phyloP scores from a whole-genome alignment of 1,140 invertebrate genomes.

The Drosophila sucinea region DNA sequence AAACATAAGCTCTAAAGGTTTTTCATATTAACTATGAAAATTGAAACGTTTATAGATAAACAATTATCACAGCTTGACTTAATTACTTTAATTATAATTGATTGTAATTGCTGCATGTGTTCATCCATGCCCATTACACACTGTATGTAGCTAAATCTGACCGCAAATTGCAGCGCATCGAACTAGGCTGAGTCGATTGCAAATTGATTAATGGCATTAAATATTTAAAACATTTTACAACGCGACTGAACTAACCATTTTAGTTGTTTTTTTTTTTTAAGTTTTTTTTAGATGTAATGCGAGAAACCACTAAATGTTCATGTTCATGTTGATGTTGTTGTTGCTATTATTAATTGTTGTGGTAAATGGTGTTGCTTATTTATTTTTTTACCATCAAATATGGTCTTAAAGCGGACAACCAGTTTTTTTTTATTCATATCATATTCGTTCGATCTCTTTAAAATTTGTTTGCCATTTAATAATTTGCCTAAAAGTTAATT shows the following conservation, averaged over 20 bases:
- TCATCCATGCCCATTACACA: background rate
- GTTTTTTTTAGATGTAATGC: constrained; percentile 48
- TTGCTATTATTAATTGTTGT: constrained; percentile 59
- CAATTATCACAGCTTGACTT: too few relatives aligned
- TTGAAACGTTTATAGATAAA: too few relatives aligned
- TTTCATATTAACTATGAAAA: too few relatives aligned
- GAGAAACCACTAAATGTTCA: constrained; percentile 56
- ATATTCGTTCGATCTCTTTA: constrained; percentile 43
- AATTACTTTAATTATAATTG: too few relatives aligned
- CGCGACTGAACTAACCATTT: background rate
- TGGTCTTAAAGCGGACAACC: constrained; percentile 54
- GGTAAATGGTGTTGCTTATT: constrained; percentile 44
- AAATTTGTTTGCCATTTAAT: constrained; percentile 60
- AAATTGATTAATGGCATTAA: constrained; percentile 76
- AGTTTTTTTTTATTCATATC: constrained; percentile 44
- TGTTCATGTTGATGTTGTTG: constrained; percentile 36
- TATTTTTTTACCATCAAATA: constrained; percentile 26
- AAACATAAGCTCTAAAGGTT: background rate
- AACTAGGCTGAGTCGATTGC: constrained; percentile 45
- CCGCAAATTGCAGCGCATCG: constrained; percentile 53
- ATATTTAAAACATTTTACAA: constrained; percentile 76
- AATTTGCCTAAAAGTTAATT: constrained; percentile 67
- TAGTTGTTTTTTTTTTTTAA: background rate
- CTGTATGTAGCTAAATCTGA: constrained; percentile 32
- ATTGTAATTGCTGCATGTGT: background rate